Percentiles rank a stretch among this genome's conserved stretches.
phyloP scores from a whole-genome alignment of 92 coral and sea anemone species.

The Palythoa grandis region DNA sequence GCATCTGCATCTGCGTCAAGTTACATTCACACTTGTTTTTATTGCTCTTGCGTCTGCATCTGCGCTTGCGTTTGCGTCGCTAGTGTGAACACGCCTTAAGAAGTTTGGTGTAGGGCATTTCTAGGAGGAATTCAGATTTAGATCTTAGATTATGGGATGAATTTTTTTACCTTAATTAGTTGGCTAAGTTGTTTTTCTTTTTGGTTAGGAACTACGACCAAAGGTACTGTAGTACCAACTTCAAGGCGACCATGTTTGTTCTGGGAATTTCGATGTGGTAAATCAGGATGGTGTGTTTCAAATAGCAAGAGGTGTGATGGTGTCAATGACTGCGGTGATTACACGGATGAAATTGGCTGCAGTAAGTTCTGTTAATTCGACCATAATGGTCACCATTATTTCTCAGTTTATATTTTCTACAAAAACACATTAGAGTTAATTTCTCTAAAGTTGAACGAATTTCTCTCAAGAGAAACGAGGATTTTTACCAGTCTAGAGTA shows the following conservation, averaged over 20 bases:
- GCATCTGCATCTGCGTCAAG: no score
- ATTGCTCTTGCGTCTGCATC: no score
- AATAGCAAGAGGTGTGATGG: constrained; percentile 59
- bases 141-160: no score
- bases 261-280: constrained; percentile 71
- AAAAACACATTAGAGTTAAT: neutral
- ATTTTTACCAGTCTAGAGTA: no score
- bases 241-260: constrained; percentile 55
- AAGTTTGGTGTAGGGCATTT: no score
- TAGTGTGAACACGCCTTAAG: no score
- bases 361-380: constrained; percentile 48
- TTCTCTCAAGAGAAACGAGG: no score
- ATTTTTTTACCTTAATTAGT: no score
- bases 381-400: neutral
- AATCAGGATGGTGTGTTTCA: constrained; percentile 55
- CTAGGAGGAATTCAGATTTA: no score
- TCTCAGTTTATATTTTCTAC: neutral
- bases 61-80: no score
- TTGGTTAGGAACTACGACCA: neutral
- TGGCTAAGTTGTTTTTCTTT: neutral
- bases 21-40: no score
- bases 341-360: constrained; percentile 75
- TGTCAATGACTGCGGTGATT: constrained; percentile 74
- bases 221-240: constrained; percentile 15
- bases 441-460: no score